Conservation (phyloP, 2,888 invertebrate genomes). For the Mesoligia furuncula region DNA sequence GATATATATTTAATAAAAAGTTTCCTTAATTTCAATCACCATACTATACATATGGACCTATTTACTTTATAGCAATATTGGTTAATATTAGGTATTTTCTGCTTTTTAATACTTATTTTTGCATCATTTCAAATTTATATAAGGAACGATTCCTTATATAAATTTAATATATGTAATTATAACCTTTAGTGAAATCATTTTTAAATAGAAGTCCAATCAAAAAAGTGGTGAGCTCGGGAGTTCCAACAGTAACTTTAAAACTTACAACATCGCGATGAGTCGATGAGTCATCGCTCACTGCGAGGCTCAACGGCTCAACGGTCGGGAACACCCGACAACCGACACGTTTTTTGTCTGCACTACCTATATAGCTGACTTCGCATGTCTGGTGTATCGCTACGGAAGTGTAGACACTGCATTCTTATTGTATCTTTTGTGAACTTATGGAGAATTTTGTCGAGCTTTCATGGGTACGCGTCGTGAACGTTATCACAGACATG, state of each 20-base stretch:
- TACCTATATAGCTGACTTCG: slow-evolving; percentile 19
- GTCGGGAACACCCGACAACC: slow-evolving; percentile 35
- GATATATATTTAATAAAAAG: background rate
- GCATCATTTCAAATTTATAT: background rate
- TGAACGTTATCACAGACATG: background rate
- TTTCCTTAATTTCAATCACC: background rate
- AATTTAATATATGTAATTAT: background rate
- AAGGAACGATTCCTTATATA: background rate
- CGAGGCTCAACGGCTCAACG: slow-evolving; percentile 18
- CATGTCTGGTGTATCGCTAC: slow-evolving; percentile 27
- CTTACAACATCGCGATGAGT: slow-evolving; percentile 1
- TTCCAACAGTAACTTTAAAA: slow-evolving; percentile 11
- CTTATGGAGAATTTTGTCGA: slow-evolving; percentile 10
- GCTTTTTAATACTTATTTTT: background rate
- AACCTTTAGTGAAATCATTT: background rate
- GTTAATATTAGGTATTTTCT: background rate
- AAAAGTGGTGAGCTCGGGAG: background rate
- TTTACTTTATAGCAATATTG: background rate
- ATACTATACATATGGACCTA: background rate
- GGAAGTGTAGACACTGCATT: slow-evolving; percentile 38
- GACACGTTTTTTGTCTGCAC: slow-evolving; percentile 37
- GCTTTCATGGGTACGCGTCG: background rate
- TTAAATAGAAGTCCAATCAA: background rate
- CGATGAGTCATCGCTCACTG: slow-evolving; percentile 43
- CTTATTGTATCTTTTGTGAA: slow-evolving; percentile 30